phyloP scores from a whole-genome alignment of 23 tunicate genomes.

The Halocynthia aurantium region DNA sequence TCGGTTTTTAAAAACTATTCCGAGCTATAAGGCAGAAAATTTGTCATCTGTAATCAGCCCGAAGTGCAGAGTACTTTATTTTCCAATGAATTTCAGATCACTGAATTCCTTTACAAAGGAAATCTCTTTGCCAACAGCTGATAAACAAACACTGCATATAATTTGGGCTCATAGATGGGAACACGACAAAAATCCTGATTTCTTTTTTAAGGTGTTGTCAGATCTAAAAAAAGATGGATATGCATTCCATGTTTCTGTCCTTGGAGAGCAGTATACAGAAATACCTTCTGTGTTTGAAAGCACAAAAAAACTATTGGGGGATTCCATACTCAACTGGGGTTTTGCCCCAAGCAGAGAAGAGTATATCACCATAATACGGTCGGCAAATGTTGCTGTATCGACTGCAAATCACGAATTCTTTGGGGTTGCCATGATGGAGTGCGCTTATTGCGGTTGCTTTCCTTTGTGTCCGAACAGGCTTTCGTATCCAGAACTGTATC shows the following conservation, averaged over 20 bases:
- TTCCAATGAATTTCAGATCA: slow-evolving; percentile 32
- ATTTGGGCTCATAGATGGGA: slow-evolving; percentile 98
- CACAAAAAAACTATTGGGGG: slow-evolving; percentile 31
- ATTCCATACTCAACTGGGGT: slow-evolving; percentile 70
- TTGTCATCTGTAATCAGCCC: slow-evolving; percentile 14
- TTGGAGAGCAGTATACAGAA: slow-evolving; percentile 66
- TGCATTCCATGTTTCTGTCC: slow-evolving; percentile 55
- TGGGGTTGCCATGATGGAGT: slow-evolving; percentile 92
- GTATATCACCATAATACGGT: slow-evolving; percentile 26
- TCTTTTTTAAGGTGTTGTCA: slow-evolving; percentile 54
- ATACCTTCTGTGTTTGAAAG: slow-evolving; percentile 63
- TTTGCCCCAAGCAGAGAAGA: slow-evolving; percentile 26
- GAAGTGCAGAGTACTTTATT: slow-evolving; percentile 65
- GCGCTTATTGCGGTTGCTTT: slow-evolving; percentile 52
- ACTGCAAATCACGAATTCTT: slow-evolving; percentile 92
- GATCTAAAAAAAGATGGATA: slow-evolving; percentile 45
- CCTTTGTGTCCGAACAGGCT: slow-evolving; percentile 86
- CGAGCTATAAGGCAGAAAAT: slow-evolving; percentile 45
- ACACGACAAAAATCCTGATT: slow-evolving; percentile 85
- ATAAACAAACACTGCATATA: slow-evolving; percentile 23
- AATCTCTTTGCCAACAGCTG: no score
- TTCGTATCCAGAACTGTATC: slow-evolving; percentile 83
- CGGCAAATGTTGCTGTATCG: slow-evolving; percentile 75
- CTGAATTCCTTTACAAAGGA: background rate
- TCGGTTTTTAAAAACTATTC: slow-evolving; percentile 52